phyloP scores from a whole-genome alignment of 2,888 invertebrate genomes.

The Acronicta psi region DNA sequence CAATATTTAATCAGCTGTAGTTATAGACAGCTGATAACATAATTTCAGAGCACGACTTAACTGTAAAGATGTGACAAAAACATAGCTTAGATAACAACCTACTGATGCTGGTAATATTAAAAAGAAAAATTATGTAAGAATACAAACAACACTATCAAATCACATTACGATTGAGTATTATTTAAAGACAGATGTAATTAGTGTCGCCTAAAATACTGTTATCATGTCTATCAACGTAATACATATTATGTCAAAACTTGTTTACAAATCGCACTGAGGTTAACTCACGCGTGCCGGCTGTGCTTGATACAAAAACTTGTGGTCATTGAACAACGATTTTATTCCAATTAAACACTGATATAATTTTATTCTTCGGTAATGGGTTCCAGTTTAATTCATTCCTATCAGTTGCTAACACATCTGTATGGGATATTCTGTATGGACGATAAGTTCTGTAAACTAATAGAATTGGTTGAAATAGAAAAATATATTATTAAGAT shows the following conservation, averaged over 20 bases:
- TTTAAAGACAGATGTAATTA: constrained; percentile 27
- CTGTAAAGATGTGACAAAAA: not conserved
- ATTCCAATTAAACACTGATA: constrained; percentile 1
- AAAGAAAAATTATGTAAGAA: constrained; percentile 21
- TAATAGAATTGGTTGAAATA: too few species aligned
- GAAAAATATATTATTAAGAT: too few species aligned
- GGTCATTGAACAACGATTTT: constrained; percentile 25
- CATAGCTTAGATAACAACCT: too few species aligned
- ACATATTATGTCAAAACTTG: constrained; percentile 48
- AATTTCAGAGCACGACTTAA: too few species aligned
- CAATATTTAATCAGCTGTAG: too few species aligned
- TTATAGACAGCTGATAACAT: not conserved
- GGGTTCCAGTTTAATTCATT: not conserved
- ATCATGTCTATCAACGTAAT: constrained; percentile 31
- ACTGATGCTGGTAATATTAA: not conserved
- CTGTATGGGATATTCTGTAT: too few species aligned
- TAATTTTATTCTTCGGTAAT: not conserved
- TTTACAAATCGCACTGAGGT: constrained; percentile 43
- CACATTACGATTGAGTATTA: constrained; percentile 13
- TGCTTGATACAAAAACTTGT: constrained; percentile 34
- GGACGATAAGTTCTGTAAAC: too few species aligned
- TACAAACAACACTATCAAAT: constrained; percentile 11
- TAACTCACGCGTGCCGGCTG: constrained; percentile 27
- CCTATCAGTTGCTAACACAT: too few species aligned
- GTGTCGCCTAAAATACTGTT: constrained; percentile 40